Percentiles rank a stretch among this genome's conserved stretches.
Evolutionary conservation across 2,797 vertebrate genomes (phyloP).

Genomic region (Erethizon dorsatum): DNA sequence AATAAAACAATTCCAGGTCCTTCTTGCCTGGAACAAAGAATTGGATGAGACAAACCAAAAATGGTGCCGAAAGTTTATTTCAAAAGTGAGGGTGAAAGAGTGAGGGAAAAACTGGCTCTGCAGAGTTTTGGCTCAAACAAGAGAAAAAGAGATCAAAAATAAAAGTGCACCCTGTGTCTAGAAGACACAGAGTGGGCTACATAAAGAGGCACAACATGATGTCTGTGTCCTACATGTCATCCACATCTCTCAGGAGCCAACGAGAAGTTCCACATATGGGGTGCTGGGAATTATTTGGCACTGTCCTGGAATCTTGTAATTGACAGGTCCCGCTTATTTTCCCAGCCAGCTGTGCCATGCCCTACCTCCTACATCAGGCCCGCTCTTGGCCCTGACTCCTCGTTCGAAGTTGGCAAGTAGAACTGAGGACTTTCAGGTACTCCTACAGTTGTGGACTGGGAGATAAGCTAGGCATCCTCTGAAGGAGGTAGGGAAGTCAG

Average conservation of each 20-base stretch:
- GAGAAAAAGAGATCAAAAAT: neutral
- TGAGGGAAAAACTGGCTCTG: too few species aligned
- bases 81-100: too few species aligned
- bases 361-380: neutral
- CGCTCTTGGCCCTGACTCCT: neutral
- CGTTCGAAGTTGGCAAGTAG: neutral
- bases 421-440: neutral
- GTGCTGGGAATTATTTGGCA: too few species aligned
- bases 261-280: neutral
- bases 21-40: too few species aligned
- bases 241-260: rapidly evolving
- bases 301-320: too few species aligned
- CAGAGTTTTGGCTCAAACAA: too few species aligned
- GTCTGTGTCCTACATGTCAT: too few species aligned
- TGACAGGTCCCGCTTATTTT: too few species aligned
- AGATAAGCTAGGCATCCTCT: neutral
- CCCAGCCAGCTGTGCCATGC: too few species aligned
- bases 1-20: neutral
- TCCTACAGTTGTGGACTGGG: neutral
- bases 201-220: neutral
- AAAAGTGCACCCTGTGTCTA: neutral
- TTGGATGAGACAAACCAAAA: too few species aligned
- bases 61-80: too few species aligned
- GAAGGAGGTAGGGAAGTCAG: too few species aligned
- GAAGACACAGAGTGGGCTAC: neutral